Percentiles rank a stretch among this genome's conserved stretches.
These are phyloP conservation scores for Syngnathus typhle DNA, from an alignment of 2,113 vertebrate genomes.

Conservation along the genomic window DNA sequence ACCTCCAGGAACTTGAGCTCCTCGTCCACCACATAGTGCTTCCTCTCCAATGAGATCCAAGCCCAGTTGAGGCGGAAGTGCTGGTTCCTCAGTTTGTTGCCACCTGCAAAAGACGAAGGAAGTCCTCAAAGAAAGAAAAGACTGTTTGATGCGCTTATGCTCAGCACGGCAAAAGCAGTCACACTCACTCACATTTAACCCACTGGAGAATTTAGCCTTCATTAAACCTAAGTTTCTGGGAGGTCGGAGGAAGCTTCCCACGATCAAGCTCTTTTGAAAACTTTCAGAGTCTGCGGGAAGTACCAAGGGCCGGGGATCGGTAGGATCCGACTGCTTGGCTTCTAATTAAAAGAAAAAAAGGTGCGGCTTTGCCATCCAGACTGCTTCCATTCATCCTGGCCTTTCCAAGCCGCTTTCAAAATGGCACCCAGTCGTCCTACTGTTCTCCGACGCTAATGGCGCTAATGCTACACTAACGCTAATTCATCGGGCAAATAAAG, in stretches of 20 bases:
- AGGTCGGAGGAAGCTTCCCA: too few relatives aligned
- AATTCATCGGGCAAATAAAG: slow-evolving; percentile 31
- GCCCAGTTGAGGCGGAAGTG: slow-evolving; percentile 89
- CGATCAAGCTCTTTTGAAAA: slow-evolving; percentile 1
- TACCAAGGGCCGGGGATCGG: slow-evolving; percentile 14
- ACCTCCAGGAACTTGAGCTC: slow-evolving; percentile 85
- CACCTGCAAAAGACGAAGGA: slow-evolving; percentile 72
- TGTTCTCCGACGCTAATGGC: too few relatives aligned
- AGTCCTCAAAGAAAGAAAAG: background rate
- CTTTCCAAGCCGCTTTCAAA: slow-evolving; percentile 66
- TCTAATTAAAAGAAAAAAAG: slow-evolving; percentile 65
- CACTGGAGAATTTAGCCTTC: background rate
- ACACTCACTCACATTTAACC: background rate
- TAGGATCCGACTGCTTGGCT: slow-evolving; percentile 57
- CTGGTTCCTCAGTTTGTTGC: slow-evolving; percentile 86
- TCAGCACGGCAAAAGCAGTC: background rate
- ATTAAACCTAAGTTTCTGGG: background rate
- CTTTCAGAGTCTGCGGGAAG: slow-evolving; percentile 32
- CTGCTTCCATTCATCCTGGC: slow-evolving; percentile 36
- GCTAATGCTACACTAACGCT: background rate
- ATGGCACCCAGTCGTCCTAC: background rate
- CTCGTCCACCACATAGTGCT: slow-evolving; percentile 84
- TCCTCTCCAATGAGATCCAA: slow-evolving; percentile 92
- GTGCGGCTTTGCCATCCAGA: slow-evolving; percentile 49
- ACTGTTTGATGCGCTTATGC: background rate